A percentile compares a stretch with the other conserved stretches of the same genome.
Conservation (phyloP, 2,797 vertebrate genomes). For the Enteromius paludinosus region DNA sequence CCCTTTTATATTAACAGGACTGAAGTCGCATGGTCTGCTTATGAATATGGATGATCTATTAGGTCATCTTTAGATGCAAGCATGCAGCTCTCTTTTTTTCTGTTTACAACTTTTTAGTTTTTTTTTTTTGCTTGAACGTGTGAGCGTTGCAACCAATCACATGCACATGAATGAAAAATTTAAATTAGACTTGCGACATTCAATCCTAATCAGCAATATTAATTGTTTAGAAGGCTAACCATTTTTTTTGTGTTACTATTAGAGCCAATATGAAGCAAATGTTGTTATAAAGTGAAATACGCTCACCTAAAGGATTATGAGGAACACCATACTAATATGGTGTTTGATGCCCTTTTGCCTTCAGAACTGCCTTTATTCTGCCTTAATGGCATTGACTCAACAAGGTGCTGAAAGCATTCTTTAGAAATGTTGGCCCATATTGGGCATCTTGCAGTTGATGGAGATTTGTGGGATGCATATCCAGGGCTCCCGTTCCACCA, state of each 20-base stretch:
- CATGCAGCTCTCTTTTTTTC: neutral
- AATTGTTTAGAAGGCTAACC: neutral
- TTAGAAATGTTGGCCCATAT: no score
- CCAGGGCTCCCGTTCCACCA: no score
- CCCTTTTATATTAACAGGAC: constrained; percentile 45
- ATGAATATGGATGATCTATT: constrained; percentile 55
- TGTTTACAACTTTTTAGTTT: neutral
- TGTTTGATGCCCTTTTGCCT: no score
- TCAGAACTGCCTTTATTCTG: no score
- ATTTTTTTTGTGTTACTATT: neutral
- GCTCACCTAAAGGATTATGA: no score
- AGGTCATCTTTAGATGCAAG: neutral
- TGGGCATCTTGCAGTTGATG: accelerated
- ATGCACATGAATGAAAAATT: neutral
- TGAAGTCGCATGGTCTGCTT: neutral
- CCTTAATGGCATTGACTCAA: no score
- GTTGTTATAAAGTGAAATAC: neutral
- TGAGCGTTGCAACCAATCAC: neutral
- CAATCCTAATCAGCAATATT: neutral
- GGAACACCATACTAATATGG: no score
- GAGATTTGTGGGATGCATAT: no score
- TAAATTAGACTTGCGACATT: neutral
- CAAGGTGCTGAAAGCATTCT: no score
- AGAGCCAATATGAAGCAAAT: neutral
- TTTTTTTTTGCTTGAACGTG: neutral